Base-by-base conservation (phyloP, 2,888 invertebrate species). In the Cephus rjabovi region DNA sequence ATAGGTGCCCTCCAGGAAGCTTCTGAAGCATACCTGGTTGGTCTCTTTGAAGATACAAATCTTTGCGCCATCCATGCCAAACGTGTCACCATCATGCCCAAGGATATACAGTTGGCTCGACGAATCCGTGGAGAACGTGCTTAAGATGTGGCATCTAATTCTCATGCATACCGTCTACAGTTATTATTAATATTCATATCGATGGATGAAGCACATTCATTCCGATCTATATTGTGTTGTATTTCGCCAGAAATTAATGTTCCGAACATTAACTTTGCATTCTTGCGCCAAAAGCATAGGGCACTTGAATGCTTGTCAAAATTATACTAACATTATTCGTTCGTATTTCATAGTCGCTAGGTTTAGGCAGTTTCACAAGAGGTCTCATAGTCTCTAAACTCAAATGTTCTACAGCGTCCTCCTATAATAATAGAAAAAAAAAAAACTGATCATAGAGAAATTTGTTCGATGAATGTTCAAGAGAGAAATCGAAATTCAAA, bases 31-130 rank as follows among this genome's bases (percentile, higher is more conserved):
- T 97, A 97, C 92, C 93, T 98, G 85, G 98, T 98, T 79, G 98
- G 98, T 84, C 94, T 99, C 80, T 98, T 99, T 93, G 98, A 98
- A 94, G 98, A 98, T 93, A 98, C 98, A 86, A 98, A 98, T 93
- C 94, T 98, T 94, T 98, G 98, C 93, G 98, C 98, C 85, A 98
- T 98, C 92, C 98, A 98, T 91, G 98, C 98, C 88, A 98, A 98
- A 93, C 96, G 98, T 89, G 98, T 98, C 79, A 98, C 98, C 84
- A 98, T 98, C 93, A 98, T 98, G 98, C 98, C 98, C 88, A 98
- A 98, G 93, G 98, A 98, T 92, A 98, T 98, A 90, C 98, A 98
- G 93, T 94, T 98, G 92, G 98, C 98, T 81, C 95, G 98, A 92
- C 96, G 98, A 94, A 98, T 98, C 93, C 96, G 98, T 91, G 98